Evolutionary conservation across 2,888 invertebrate genomes (phyloP).

Genomic region (Blastobasis lacticolella): DNA sequence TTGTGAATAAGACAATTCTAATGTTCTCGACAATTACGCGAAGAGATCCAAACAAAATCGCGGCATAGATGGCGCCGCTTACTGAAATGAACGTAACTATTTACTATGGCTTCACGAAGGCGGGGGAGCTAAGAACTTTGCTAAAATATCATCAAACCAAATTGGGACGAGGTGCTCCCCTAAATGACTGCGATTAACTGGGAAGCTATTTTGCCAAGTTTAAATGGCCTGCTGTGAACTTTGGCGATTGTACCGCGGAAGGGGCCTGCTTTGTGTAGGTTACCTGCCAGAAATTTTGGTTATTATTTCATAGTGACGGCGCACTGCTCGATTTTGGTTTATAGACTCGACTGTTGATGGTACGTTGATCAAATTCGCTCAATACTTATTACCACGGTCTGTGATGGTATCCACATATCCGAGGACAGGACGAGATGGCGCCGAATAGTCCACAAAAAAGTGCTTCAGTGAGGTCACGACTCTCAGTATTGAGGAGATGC

Average conservation of each 20-base stretch:
- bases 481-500: no score
- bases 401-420: no score
- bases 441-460: no score
- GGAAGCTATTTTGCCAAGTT: slow-evolving; percentile 61
- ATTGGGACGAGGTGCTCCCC: slow-evolving; percentile 43
- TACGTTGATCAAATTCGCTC: no score
- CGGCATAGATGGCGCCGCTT: background rate
- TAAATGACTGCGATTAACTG: slow-evolving; percentile 63
- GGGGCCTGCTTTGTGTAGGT: slow-evolving; percentile 39
- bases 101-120: slow-evolving; percentile 15
- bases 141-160: slow-evolving; percentile 49
- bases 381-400: no score
- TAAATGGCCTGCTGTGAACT: slow-evolving; percentile 52
- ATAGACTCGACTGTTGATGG: no score
- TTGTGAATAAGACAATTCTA: no score
- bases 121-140: slow-evolving; percentile 27
- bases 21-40: no score
- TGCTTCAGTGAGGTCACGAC: no score
- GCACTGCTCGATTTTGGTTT: no score
- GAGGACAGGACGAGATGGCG: no score
- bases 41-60: no score
- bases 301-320: slow-evolving; percentile 17
- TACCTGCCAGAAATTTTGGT: slow-evolving; percentile 36
- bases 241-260: slow-evolving; percentile 50
- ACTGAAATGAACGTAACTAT: slow-evolving; percentile 13